Percentiles rank a stretch among this genome's conserved stretches.
phyloP scores from a whole-genome alignment of 1,140 invertebrate genomes.

The Lutraria rhynchaena region DNA sequence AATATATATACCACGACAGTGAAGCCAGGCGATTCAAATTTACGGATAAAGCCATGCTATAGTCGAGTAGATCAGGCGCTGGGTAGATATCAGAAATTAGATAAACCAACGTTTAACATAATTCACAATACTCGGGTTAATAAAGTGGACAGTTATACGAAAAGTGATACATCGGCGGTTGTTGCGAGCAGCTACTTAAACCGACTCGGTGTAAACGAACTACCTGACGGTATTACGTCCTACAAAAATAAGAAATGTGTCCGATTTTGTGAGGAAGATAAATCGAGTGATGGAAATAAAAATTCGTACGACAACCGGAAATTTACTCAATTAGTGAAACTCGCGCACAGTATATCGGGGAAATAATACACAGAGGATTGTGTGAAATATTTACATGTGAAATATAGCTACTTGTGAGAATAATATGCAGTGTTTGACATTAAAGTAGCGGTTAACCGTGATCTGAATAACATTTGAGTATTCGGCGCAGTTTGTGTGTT shows the following conservation, averaged over 20 bases:
- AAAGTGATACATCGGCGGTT: not conserved
- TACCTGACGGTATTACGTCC: conserved; percentile 17
- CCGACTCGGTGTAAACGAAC: conserved; percentile 5
- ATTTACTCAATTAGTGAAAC: conserved; percentile 6
- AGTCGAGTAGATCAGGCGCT: not conserved
- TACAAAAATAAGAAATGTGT: conserved; percentile 9
- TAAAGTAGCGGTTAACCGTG: no score
- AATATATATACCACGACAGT: not conserved
- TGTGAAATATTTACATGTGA: not conserved
- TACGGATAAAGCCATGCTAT: conserved; percentile 33
- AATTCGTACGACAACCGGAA: not conserved
- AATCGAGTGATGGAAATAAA: not conserved
- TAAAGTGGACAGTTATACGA: conserved; percentile 19
- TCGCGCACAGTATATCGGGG: not conserved
- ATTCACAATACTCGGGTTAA: conserved; percentile 17
- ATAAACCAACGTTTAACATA: conserved; percentile 5
- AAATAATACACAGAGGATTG: not conserved
- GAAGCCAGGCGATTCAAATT: not conserved
- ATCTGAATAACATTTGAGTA: no score
- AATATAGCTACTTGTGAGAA: not conserved
- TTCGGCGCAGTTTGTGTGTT: no score
- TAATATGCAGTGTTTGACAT: no score
- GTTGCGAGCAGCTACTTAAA: not conserved
- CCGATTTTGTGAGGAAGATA: not conserved
- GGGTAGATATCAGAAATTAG: conserved; percentile 4